Evolutionary conservation across 2,113 vertebrate species (phyloP), one percentile per base, ranked within the genome.

Genomic region (Lasiurus borealis): DNA sequence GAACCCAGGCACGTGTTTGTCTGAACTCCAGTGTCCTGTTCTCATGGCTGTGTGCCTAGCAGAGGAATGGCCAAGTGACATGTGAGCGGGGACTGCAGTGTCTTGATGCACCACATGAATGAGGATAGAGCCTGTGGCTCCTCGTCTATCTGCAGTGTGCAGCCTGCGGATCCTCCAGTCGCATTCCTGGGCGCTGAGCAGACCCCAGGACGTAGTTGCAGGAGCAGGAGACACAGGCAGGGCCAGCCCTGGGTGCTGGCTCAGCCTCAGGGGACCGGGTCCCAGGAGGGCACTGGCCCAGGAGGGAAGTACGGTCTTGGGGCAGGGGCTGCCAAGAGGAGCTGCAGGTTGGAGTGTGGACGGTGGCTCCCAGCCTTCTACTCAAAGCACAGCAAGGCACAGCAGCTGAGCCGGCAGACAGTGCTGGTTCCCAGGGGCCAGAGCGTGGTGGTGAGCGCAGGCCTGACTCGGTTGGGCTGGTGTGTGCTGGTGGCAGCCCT

Each of bases 401-500:
- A 25, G 57, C 23, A 3, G 57, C 57, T 59, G 57, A 59, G 21
- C 21, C 8, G 19, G 57, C 57, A 59, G 11, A 25, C 59, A 62
- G 25, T 12, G 27, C 59, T 64, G 59, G 59, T 64, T 27, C 11
- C 59, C 59, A 12, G 11, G 68, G 68, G 59, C 16, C 8, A 3
- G 68, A 10, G 18, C 18, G 8, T 11, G 68, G 68, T n/a, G 7
- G 8, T 8, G 31, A 11, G 69, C 27, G 2, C 23, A 15, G 48
- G 18, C 19, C 19, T 0, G 4, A 18, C 2, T 1, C 29, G 13
- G 46, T 8, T 10, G 31, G 40, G 40, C 40, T 40, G 40, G 40
- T 40, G 40, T 40, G 40, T 5, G 40, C 40, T 40, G 40, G 40
- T 5, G 40, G 40, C 40, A 40, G 40, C 40, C 40, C 40, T 40